Conservation (phyloP, 1,140 invertebrate species). For the Drosophila repleta region DNA sequence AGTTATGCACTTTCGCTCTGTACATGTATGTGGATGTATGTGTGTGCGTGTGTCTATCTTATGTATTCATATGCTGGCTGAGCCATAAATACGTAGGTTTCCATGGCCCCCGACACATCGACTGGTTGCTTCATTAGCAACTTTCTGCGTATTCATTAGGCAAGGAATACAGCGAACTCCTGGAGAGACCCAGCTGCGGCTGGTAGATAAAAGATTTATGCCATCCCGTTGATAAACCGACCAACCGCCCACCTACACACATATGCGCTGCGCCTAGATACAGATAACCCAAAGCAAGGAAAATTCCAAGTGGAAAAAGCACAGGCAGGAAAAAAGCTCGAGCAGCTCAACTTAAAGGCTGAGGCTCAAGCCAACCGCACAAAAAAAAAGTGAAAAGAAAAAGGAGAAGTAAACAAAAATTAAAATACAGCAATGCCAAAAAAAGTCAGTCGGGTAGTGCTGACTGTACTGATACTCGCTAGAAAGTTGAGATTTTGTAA, state of each 20-base stretch:
- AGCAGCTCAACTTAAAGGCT: background rate
- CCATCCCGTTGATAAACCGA: conserved; percentile 73
- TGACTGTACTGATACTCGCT: background rate
- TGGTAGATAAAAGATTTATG: conserved; percentile 81
- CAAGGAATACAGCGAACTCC: conserved; percentile 38
- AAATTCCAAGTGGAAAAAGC: conserved; percentile 28
- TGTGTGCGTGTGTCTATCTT: background rate
- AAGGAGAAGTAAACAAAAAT: conserved; percentile 25
- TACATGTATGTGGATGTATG: background rate
- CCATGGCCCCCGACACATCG: conserved; percentile 28
- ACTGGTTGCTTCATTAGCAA: conserved; percentile 74
- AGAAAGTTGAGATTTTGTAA: no score
- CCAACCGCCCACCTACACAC: conserved; percentile 66
- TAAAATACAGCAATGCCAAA: conserved; percentile 38
- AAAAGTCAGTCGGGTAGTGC: conserved; percentile 1
- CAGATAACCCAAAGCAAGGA: conserved; percentile 52
- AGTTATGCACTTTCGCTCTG: conserved; percentile 19
- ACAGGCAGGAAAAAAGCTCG: background rate
- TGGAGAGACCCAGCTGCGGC: conserved; percentile 57
- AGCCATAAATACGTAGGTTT: conserved; percentile 33
- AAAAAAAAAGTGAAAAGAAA: conserved; percentile 31
- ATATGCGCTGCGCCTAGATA: conserved; percentile 46
- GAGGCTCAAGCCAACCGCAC: conserved; percentile 36
- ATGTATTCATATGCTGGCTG: conserved; percentile 17
- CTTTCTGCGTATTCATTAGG: conserved; percentile 80